Percentiles rank a stretch among this genome's conserved stretches.
Evolutionary conservation across 2,888 invertebrate genomes (phyloP).

Genomic region (Allolobophora icterica): DNA sequence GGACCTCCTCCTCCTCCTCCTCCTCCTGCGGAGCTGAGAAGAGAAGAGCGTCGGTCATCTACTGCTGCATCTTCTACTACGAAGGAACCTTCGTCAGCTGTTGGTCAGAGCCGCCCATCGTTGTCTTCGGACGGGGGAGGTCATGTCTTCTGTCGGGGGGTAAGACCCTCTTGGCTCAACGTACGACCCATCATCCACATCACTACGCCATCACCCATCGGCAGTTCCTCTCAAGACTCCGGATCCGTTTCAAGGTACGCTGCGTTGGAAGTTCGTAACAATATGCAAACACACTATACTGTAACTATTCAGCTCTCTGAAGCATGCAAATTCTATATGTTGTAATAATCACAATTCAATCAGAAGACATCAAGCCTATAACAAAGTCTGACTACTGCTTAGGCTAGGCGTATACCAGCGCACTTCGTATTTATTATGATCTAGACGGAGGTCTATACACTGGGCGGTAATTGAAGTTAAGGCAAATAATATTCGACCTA

Average conservation of each 20-base stretch:
- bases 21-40: background rate
- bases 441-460: no score
- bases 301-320: no score
- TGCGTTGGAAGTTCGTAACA: background rate
- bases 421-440: no score
- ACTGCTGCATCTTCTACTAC: background rate
- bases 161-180: conserved; percentile 21
- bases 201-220: conserved; percentile 12
- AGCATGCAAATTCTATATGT: no score
- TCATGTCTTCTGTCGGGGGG: background rate
- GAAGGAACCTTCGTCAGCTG: background rate
- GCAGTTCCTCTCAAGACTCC: background rate
- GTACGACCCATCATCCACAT: conserved; percentile 1
- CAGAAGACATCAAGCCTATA: no score
- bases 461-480: no score
- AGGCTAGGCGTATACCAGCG: no score
- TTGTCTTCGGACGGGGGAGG: background rate
- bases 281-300: no score
- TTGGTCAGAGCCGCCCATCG: background rate
- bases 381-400: no score
- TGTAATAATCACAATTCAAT: no score
- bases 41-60: background rate
- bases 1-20: background rate
- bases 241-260: background rate
- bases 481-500: no score